Percentiles rank a stretch among this genome's conserved stretches.
Evolutionary conservation across 2,888 invertebrate species (phyloP).

Genomic region (Morpho achilles): DNA sequence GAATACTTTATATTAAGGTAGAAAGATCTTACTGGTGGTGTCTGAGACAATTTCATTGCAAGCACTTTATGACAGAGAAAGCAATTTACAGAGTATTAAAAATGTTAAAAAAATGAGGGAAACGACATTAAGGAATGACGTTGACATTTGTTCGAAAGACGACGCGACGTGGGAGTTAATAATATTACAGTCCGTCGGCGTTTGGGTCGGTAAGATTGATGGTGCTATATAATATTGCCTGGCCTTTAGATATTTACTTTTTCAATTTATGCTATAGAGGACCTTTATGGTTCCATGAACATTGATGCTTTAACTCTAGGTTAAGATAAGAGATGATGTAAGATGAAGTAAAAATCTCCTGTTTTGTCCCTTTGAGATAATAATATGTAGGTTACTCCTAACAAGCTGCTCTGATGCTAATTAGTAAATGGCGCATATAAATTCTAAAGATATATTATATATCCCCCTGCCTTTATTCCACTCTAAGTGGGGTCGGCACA

Average conservation of each 20-base stretch:
- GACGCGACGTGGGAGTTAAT: constrained; percentile 10
- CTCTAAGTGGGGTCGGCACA: no score
- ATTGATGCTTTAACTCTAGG: no score
- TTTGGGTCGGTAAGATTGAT: constrained; percentile 13
- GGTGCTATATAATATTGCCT: constrained; percentile 3
- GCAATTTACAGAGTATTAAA: constrained; percentile 2
- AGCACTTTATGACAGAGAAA: not conserved
- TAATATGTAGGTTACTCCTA: no score
- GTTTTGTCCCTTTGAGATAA: no score
- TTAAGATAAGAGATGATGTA: no score
- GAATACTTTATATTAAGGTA: no score
- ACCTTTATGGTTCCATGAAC: no score
- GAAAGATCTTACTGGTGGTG: not conserved
- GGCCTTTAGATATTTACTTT: not conserved
- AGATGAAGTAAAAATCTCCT: no score
- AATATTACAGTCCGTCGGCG: constrained; percentile 8
- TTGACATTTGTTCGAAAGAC: constrained; percentile 5
- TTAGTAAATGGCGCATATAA: no score
- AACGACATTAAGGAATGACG: constrained; percentile 8
- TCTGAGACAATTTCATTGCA: not conserved
- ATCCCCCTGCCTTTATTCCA: no score
- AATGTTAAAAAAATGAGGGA: constrained; percentile 5
- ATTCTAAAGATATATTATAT: no score
- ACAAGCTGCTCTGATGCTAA: no score
- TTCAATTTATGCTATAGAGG: not conserved